phyloP scores from a whole-genome alignment of 2,888 invertebrate species.

The Tuta absoluta region DNA sequence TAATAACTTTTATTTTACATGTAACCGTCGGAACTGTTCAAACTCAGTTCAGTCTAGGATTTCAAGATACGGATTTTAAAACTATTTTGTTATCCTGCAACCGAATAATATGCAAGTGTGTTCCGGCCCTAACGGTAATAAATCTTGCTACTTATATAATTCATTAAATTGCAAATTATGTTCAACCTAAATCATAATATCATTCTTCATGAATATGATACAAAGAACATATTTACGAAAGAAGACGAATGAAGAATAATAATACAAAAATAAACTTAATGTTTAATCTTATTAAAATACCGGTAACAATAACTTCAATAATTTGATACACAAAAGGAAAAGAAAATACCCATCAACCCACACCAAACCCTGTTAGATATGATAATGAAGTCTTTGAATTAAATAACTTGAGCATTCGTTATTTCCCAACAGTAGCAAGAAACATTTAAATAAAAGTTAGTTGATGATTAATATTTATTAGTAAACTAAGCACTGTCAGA shows the following conservation, averaged over 20 bases:
- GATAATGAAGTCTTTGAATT: constrained; percentile 68
- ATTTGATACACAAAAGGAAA: constrained; percentile 26
- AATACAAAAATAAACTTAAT: constrained; percentile 22
- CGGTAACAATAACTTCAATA: constrained; percentile 25
- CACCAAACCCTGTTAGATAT: constrained; percentile 57
- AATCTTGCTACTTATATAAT: not conserved
- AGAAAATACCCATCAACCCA: constrained; percentile 47
- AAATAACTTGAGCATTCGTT: constrained; percentile 58
- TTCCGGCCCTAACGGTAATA: not conserved
- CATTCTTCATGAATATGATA: constrained; percentile 6
- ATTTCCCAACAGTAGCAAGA: constrained; percentile 72
- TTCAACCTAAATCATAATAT: not conserved
- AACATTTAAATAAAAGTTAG: constrained; percentile 71
- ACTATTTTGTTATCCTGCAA: no score
- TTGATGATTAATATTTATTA: constrained; percentile 75
- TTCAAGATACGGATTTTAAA: no score
- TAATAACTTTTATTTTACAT: no score
- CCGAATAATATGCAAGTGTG: no score
- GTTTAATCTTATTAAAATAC: constrained; percentile 28
- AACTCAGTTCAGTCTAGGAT: no score
- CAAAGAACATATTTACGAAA: no score
- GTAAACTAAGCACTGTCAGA: constrained; percentile 46
- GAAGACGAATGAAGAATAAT: constrained; percentile 17
- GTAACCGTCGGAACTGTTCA: no score
- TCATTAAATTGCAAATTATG: not conserved